Conservation (phyloP, 2,113 vertebrate genomes). For the Patagioenas fasciata region DNA sequence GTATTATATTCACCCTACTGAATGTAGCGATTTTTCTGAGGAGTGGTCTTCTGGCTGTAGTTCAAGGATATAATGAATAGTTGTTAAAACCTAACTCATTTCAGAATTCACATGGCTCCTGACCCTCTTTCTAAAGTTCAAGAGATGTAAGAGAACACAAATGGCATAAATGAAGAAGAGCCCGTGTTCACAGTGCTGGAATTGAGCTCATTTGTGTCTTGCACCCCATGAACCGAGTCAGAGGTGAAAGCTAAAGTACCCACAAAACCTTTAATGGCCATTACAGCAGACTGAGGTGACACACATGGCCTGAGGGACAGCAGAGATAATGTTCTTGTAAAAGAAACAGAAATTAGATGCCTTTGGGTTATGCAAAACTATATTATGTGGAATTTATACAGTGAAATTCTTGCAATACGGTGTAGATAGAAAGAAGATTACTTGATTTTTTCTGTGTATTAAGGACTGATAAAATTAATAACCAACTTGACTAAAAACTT, state of each 20-base stretch:
- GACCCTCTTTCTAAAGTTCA: constrained; percentile 6
- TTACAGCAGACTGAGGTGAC: background rate
- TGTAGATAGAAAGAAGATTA: background rate
- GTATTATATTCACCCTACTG: background rate
- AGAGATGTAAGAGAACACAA: background rate
- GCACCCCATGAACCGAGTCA: background rate
- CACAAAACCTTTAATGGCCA: background rate
- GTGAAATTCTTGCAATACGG: background rate
- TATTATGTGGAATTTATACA: background rate
- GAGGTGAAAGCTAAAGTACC: background rate
- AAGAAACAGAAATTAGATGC: background rate
- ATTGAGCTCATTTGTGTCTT: background rate
- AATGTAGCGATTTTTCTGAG: constrained; percentile 42
- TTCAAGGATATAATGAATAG: constrained; percentile 21
- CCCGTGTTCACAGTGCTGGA: background rate
- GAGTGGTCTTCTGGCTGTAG: background rate
- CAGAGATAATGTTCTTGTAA: background rate
- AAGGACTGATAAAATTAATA: background rate
- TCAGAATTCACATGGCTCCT: constrained; percentile 17
- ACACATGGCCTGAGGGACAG: background rate
- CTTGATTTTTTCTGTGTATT: background rate
- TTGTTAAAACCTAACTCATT: background rate
- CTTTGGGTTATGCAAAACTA: background rate
- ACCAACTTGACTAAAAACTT: background rate
- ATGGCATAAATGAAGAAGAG: constrained; percentile 4